phyloP scores from a whole-genome alignment of 2,113 vertebrate species.

The Nymphicus hollandicus region DNA sequence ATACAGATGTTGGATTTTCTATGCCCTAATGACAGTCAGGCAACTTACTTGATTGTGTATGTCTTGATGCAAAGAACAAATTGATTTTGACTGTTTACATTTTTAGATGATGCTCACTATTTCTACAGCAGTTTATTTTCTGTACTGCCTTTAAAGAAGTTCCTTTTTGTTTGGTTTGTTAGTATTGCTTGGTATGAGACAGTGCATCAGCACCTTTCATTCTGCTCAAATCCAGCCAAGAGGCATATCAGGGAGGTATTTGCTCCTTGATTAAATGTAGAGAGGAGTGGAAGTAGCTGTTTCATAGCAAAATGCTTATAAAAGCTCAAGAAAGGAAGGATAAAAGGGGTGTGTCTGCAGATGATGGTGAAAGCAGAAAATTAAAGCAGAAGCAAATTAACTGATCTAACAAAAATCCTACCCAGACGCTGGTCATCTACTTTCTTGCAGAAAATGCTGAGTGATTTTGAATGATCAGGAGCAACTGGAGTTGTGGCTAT shows the following conservation, averaged over 20 bases:
- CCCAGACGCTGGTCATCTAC: background rate
- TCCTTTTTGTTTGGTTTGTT: background rate
- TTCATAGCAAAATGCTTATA: background rate
- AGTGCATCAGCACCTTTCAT: background rate
- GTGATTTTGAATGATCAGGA: background rate
- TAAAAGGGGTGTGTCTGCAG: background rate
- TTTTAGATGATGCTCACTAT: background rate
- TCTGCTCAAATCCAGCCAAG: background rate
- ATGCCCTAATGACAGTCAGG: background rate
- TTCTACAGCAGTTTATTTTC: background rate
- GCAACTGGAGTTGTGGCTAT: background rate
- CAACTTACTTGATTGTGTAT: background rate
- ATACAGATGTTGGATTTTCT: constrained; percentile 49
- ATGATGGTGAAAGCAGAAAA: background rate
- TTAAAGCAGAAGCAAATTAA: background rate
- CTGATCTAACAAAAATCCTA: background rate
- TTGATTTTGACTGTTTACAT: background rate
- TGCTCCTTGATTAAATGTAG: background rate
- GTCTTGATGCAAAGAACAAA: background rate
- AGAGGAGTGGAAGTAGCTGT: background rate
- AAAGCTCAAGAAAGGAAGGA: background rate
- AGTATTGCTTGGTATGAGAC: background rate
- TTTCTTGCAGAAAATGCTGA: background rate
- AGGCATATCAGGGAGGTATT: background rate
- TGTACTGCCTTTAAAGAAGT: background rate